Base-by-base conservation (phyloP, 1,140 invertebrate genomes). In the Calliphora vicina region DNA sequence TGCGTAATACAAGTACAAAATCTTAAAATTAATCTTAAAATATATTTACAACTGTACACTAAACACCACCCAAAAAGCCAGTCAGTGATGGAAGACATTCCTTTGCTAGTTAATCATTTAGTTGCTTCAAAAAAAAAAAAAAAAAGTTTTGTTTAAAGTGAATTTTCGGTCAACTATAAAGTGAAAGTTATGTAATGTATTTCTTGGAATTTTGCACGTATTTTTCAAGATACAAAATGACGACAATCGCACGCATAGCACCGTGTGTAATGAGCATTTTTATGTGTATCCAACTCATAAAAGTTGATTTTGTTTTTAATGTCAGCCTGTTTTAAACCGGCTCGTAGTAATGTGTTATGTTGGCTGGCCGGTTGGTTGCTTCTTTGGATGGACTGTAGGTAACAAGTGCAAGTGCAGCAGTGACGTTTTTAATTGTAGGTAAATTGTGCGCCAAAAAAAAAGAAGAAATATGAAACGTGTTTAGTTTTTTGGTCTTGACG, bases 151-250 rank as follows among this genome's bases (percentile, higher is more conserved):
- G 35, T 35, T 35, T 35, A 8, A 35, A 50, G 17, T n/a, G 61
- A 5, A 67, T 67, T 67, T 67, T 67, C 61, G 61, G 20, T 67
- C 61, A 67, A 67, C 74, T 45, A 78, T 42, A 20, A 13, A 78
- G 74, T 78, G 74, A 78, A 78, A 78, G 74, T 78, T 78, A 78
- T 78, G 74, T 78, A 78, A 78, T 43, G n/a, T 45, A 23, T 45
- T 78, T 78, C 74, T 78, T 43, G 74, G 74, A 78, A 78, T 78
- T 78, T 78, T 78, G 74, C 74, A 78, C 74, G 74, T 78, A 43
- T 67, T 20, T 67, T n/a, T n/a, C 50, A 10, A 57, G 50, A 57
- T 57, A 57, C 50, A 57, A 57, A 57, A 17, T n/a, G 15, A 57
- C 5, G 50, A 17, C n/a, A 6, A 57, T 57, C 15, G 17, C 50